phyloP scores from a whole-genome alignment of 2,797 vertebrate genomes.

The Pipistrellus pygmaeus region DNA sequence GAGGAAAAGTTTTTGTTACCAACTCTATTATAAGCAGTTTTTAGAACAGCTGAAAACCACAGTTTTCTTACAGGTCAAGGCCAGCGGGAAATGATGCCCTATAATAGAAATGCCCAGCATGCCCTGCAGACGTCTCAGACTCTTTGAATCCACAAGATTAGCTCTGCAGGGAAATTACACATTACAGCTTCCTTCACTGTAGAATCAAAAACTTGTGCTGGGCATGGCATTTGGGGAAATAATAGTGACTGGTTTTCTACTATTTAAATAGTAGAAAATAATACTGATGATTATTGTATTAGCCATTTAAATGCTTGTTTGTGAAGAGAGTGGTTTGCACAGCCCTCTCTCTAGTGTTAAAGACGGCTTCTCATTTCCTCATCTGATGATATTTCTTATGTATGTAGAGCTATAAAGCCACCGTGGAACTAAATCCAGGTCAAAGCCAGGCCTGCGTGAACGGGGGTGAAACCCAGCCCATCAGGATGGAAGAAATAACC shows the following conservation, averaged over 20 bases:
- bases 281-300: not conserved
- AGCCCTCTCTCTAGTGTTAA: not conserved
- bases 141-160: not conserved
- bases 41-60: not conserved
- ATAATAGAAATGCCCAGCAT: accelerated
- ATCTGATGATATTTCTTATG: constrained; percentile 74
- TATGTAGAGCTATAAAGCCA: constrained; percentile 92
- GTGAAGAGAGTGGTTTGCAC: not conserved
- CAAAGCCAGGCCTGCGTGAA: constrained; percentile 96
- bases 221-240: not conserved
- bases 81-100: not conserved
- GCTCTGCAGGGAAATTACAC: constrained; percentile 1
- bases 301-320: not conserved
- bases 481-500: constrained; percentile 88
- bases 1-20: not conserved
- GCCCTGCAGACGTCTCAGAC: not conserved
- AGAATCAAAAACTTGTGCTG: constrained; percentile 1
- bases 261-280: constrained; percentile 40
- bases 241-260: not conserved
- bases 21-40: not conserved
- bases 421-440: constrained; percentile 92
- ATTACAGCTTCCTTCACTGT: constrained; percentile 24
- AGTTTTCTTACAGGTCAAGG: not conserved
- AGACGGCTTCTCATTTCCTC: not conserved
- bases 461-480: constrained; percentile 95